Percentiles rank a stretch among this genome's conserved stretches.
Evolutionary conservation across 2,888 invertebrate species (phyloP).

Genomic region (Lasius platythorax): DNA sequence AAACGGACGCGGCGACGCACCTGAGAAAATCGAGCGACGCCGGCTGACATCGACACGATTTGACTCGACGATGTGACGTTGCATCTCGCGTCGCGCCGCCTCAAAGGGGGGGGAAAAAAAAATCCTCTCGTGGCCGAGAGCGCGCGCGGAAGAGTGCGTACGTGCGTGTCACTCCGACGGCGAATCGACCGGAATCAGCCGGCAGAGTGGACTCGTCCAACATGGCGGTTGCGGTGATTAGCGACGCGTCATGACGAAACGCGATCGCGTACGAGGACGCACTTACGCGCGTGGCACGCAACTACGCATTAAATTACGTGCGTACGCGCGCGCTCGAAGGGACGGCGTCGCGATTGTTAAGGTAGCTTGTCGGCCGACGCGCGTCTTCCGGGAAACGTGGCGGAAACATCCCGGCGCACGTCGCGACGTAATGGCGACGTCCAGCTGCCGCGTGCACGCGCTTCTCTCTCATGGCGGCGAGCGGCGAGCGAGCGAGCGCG

Average conservation of each 20-base stretch:
- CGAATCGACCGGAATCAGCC: slow-evolving; percentile 29
- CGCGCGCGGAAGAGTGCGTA: slow-evolving; percentile 10
- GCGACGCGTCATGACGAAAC: slow-evolving; percentile 54
- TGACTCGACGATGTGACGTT: slow-evolving; percentile 10
- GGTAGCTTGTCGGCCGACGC: background rate
- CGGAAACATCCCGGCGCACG: slow-evolving; percentile 72
- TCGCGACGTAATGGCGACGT: slow-evolving; percentile 80
- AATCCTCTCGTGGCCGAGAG: background rate
- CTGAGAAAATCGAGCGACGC: slow-evolving; percentile 51
- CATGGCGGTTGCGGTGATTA: slow-evolving; percentile 79
- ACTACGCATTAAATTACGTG: background rate
- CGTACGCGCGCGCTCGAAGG: background rate
- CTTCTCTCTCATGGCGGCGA: slow-evolving; percentile 76
- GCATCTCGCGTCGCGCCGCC: background rate
- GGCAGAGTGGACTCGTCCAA: slow-evolving; percentile 85
- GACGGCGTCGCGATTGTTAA: background rate
- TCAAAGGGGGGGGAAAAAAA: background rate
- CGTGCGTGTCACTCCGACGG: slow-evolving; percentile 67
- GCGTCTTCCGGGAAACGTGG: slow-evolving; percentile 1
- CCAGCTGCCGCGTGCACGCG: slow-evolving; percentile 76
- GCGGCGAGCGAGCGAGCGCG: slow-evolving; percentile 68
- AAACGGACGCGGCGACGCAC: slow-evolving; percentile 33
- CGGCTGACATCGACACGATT: slow-evolving; percentile 34
- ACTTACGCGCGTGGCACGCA: background rate
- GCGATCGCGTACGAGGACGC: background rate